Evolutionary conservation across 1,140 invertebrate species (phyloP).

Genomic region (Agraylea sexmaculata): DNA sequence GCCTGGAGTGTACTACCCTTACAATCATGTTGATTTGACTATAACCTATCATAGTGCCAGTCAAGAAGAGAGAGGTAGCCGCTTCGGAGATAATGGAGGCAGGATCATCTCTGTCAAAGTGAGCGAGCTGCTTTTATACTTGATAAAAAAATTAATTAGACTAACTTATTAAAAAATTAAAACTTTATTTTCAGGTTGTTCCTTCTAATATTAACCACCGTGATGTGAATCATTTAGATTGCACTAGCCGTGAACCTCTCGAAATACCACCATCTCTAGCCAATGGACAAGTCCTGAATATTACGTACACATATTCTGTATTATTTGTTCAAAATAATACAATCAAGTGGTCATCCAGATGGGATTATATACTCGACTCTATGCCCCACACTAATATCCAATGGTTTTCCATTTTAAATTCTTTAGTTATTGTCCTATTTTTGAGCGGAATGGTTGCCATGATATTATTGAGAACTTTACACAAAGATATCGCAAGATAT

Average conservation of each 20-base stretch:
- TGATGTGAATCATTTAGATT: conserved; percentile 37
- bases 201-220: conserved; percentile 68
- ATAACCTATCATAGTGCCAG: conserved; percentile 87
- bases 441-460: conserved; percentile 98
- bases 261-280: conserved; percentile 49
- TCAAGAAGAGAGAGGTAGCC: conserved; percentile 71
- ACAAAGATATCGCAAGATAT: conserved; percentile 97
- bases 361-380: conserved; percentile 98
- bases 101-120: conserved; percentile 76
- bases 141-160: background rate
- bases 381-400: conserved; percentile 98
- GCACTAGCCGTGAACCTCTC: conserved; percentile 46
- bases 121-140: conserved; percentile 11
- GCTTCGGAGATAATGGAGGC: conserved; percentile 67
- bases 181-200: conserved; percentile 41
- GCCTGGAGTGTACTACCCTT: conserved; percentile 75
- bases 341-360: conserved; percentile 96
- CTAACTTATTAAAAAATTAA: conserved; percentile 41
- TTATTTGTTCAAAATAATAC: conserved; percentile 68
- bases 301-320: conserved; percentile 83
- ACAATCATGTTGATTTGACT: conserved; percentile 91
- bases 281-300: conserved; percentile 45
- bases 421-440: conserved; percentile 79
- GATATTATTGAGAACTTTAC: conserved; percentile 93
- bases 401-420: conserved; percentile 94